Evolutionary conservation across 2,113 vertebrate genomes (phyloP).

Genomic region (Toxostoma redivivum): DNA sequence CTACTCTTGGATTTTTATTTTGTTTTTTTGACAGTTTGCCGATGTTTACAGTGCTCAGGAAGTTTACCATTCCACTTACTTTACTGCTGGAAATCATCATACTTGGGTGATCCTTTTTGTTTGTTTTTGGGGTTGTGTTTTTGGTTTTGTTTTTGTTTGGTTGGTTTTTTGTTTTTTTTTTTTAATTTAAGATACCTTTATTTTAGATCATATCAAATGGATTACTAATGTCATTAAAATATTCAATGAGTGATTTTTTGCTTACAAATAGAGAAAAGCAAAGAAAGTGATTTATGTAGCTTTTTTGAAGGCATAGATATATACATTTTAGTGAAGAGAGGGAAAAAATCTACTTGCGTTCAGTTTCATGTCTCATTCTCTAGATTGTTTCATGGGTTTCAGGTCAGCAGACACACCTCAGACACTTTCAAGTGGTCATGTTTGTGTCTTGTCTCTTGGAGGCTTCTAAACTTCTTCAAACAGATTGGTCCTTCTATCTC

Average conservation of each 20-base stretch:
- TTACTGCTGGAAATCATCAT: constrained; percentile 86
- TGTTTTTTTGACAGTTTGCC: constrained; percentile 82
- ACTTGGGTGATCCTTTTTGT: constrained; percentile 77
- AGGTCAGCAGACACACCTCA: not conserved
- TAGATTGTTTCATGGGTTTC: not conserved
- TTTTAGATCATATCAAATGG: not conserved
- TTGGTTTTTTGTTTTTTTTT: not conserved
- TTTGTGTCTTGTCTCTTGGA: not conserved
- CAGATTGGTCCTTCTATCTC: not conserved
- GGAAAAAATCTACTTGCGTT: not conserved
- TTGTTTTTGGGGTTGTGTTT: not conserved
- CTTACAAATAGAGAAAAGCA: not conserved
- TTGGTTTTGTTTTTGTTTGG: not conserved
- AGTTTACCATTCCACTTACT: constrained; percentile 92
- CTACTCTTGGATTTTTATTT: not conserved
- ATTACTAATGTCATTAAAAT: not conserved
- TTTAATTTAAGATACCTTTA: not conserved
- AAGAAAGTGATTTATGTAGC: not conserved
- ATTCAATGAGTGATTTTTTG: not conserved
- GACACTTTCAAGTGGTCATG: not conserved
- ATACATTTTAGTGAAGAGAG: not conserved
- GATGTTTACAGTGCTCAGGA: constrained; percentile 94
- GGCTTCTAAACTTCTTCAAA: not conserved
- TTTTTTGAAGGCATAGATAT: not conserved
- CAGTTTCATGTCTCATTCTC: not conserved